Percentiles rank a stretch among this genome's conserved stretches.
Conservation (phyloP, 1,140 invertebrate genomes). For the Cyclina sinensis region DNA sequence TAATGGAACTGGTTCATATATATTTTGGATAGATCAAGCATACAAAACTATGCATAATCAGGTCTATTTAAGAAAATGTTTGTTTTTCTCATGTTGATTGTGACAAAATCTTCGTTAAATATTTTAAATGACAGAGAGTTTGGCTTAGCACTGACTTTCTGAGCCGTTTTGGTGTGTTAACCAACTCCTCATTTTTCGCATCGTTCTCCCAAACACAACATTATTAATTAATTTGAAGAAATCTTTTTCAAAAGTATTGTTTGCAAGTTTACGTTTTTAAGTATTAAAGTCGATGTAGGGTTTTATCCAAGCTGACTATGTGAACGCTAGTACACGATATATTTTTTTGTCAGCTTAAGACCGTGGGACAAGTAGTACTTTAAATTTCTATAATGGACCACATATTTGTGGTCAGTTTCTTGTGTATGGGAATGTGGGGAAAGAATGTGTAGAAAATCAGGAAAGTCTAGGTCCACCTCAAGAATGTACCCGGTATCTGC, state of each 20-base stretch:
- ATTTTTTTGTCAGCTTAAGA: slow-evolving; percentile 18
- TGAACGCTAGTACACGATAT: background rate
- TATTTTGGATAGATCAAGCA: slow-evolving; percentile 76
- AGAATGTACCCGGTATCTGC: slow-evolving; percentile 16
- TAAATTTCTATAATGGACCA: slow-evolving; percentile 22
- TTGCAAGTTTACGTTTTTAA: background rate
- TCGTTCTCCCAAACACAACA: slow-evolving; percentile 86
- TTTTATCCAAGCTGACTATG: background rate
- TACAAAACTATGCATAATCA: slow-evolving; percentile 74
- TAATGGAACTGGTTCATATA: slow-evolving; percentile 83
- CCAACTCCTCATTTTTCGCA: slow-evolving; percentile 84
- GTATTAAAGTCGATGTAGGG: slow-evolving; percentile 17
- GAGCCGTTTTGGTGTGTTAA: slow-evolving; percentile 32
- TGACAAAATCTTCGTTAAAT: slow-evolving; percentile 80
- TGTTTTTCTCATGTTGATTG: slow-evolving; percentile 70
- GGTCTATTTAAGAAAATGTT: slow-evolving; percentile 74
- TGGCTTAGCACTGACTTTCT: slow-evolving; percentile 82
- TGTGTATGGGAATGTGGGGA: slow-evolving; percentile 70
- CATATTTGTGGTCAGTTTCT: background rate
- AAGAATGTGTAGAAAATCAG: slow-evolving; percentile 86
- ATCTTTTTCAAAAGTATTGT: slow-evolving; percentile 50
- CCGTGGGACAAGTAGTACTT: background rate
- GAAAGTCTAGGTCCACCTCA: slow-evolving; percentile 68
- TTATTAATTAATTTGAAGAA: slow-evolving; percentile 81
- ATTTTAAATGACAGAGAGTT: slow-evolving; percentile 83